These are phyloP conservation scores for Hystrix brachyura DNA, from an alignment of 2,113 vertebrate species.

Conservation along the genomic window DNA sequence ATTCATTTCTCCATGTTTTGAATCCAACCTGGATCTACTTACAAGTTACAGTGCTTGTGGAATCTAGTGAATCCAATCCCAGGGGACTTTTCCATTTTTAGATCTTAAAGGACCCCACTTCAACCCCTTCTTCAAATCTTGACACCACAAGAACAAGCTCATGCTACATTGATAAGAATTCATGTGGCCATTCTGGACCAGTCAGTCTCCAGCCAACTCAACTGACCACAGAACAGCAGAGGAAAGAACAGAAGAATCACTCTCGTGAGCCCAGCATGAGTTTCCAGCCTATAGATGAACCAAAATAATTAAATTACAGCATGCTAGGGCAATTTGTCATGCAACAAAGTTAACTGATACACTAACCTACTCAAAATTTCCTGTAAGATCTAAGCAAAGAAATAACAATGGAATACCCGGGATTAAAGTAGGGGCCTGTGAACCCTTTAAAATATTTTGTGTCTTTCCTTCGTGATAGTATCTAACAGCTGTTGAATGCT, in stretches of 20 bases:
- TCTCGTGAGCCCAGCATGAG: background rate
- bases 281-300: background rate
- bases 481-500: background rate
- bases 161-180: background rate
- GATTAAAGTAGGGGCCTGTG: background rate
- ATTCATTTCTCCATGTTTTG: background rate
- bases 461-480: background rate
- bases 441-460: background rate
- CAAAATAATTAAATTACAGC: background rate
- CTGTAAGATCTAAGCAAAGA: background rate
- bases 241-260: background rate
- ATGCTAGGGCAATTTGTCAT: background rate
- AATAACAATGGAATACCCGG: background rate
- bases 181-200: background rate
- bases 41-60: background rate
- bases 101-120: background rate
- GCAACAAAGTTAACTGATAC: background rate
- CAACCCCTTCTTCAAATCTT: background rate
- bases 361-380: background rate
- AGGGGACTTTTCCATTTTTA: background rate
- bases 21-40: background rate
- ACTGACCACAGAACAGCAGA: background rate
- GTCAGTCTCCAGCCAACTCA: background rate
- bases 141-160: background rate
- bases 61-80: background rate